A percentile compares a stretch with the other conserved stretches of the same genome.
Evolutionary conservation across 2,888 invertebrate genomes (phyloP).

Genomic region (Sesia apiformis): DNA sequence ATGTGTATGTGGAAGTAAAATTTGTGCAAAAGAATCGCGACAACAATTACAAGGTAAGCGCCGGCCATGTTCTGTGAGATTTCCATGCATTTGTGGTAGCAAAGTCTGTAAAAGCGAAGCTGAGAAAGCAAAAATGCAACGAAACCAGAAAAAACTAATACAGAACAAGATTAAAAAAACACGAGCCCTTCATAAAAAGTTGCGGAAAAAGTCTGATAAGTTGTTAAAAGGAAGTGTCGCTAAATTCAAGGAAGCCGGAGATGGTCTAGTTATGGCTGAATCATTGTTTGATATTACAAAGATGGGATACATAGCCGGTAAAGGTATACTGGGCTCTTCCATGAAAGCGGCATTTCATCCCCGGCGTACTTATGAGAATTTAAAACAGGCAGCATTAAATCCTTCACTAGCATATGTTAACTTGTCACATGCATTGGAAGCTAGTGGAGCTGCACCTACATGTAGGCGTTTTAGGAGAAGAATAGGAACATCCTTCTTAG

Average conservation of each 20-base stretch:
- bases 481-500: conserved; percentile 11
- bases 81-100: neutral
- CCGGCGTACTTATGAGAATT: conserved; percentile 9
- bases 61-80: neutral
- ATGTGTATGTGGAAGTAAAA: conserved; percentile 17
- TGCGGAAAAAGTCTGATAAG: neutral
- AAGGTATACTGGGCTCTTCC: conserved; percentile 10
- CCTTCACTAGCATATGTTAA: conserved; percentile 10
- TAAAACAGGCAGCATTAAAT: conserved; percentile 12
- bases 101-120: conserved; percentile 6
- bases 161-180: conserved; percentile 5
- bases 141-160: conserved; percentile 10
- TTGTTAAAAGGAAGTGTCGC: neutral
- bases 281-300: conserved; percentile 17
- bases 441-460: conserved; percentile 15
- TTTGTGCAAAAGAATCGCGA: conserved; percentile 13
- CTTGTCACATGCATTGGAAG: conserved; percentile 8
- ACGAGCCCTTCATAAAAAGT: neutral
- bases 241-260: conserved; percentile 10
- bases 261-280: conserved; percentile 15
- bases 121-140: conserved; percentile 7
- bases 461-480: conserved; percentile 17
- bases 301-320: conserved; percentile 9
- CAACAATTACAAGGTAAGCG: neutral
- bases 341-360: conserved; percentile 17